Conservation (phyloP, 2,888 invertebrate genomes). For the Drosophila testacea region DNA sequence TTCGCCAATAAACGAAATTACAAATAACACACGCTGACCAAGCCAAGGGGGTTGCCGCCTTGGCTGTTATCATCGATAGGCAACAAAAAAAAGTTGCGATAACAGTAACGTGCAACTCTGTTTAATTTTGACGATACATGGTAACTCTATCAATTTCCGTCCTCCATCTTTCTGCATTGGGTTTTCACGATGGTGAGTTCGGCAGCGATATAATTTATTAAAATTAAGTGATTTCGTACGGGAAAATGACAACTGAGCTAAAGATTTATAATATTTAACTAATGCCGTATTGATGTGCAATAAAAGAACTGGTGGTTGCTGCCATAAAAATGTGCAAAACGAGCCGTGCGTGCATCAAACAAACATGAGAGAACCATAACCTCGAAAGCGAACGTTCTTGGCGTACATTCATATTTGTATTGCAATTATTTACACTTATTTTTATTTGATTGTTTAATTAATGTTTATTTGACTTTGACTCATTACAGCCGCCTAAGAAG, state of each 20-base stretch:
- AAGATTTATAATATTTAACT: conserved; percentile 15
- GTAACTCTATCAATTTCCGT: conserved; percentile 83
- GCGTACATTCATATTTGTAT: conserved; percentile 12
- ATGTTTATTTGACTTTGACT: neutral
- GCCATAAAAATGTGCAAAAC: conserved; percentile 21
- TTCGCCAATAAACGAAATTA: conserved; percentile 1
- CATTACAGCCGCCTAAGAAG: conserved; percentile 94
- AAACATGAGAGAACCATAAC: conserved; percentile 63
- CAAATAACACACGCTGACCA: conserved; percentile 33
- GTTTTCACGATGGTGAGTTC: conserved; percentile 85
- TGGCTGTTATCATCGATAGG: conserved; percentile 36
- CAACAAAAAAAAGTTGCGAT: conserved; percentile 6
- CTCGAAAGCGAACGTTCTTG: conserved; percentile 53
- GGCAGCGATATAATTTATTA: conserved; percentile 44
- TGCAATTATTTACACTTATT: neutral
- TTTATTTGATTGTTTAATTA: conserved; percentile 1
- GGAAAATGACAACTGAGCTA: conserved; percentile 35
- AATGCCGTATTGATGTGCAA: conserved; percentile 7
- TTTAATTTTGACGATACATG: conserved; percentile 48
- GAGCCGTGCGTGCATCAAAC: conserved; percentile 37
- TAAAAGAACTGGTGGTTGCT: conserved; percentile 15
- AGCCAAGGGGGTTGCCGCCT: conserved; percentile 41
- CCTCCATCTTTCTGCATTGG: conserved; percentile 85
- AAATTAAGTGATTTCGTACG: conserved; percentile 53
- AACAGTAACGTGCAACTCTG: conserved; percentile 28